A percentile compares a stretch with the other conserved stretches of the same genome.
These are phyloP conservation scores for Phylloscopus collybita DNA, from an alignment of 2,797 vertebrate genomes.

Conservation along the genomic window DNA sequence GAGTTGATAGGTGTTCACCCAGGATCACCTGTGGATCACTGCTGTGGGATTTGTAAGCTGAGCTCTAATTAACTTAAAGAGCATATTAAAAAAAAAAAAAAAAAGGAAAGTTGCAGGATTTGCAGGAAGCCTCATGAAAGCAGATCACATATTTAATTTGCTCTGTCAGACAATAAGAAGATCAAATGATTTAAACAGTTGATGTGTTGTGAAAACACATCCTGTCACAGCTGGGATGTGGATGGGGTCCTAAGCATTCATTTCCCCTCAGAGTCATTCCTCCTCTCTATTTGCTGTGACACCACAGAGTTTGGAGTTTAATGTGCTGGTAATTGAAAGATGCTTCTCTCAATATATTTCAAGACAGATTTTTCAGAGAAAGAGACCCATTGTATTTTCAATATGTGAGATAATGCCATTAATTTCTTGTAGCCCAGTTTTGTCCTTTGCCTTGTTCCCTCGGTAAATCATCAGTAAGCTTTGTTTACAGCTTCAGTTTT, in stretches of 20 bases:
- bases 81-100: fast-evolving
- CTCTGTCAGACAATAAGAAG: conserved; percentile 26
- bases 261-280: neutral
- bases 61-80: conserved; percentile 30
- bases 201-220: conserved; percentile 43
- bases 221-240: conserved; percentile 11
- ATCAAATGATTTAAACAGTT: conserved; percentile 46
- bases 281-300: neutral
- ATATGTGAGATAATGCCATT: neutral
- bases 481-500: neutral
- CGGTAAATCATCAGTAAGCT: neutral
- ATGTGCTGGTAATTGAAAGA: conserved; percentile 2
- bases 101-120: neutral
- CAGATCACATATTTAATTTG: conserved; percentile 26
- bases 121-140: conserved; percentile 20
- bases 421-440: neutral
- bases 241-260: conserved; percentile 9
- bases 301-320: neutral
- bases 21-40: neutral
- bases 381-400: neutral
- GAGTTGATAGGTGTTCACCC: neutral
- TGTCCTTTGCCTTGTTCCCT: neutral
- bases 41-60: conserved; percentile 2
- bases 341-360: neutral
- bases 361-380: neutral